These are phyloP conservation scores for Bufotes viridis DNA, from an alignment of 2,797 vertebrate genomes.

Conservation along the genomic window DNA sequence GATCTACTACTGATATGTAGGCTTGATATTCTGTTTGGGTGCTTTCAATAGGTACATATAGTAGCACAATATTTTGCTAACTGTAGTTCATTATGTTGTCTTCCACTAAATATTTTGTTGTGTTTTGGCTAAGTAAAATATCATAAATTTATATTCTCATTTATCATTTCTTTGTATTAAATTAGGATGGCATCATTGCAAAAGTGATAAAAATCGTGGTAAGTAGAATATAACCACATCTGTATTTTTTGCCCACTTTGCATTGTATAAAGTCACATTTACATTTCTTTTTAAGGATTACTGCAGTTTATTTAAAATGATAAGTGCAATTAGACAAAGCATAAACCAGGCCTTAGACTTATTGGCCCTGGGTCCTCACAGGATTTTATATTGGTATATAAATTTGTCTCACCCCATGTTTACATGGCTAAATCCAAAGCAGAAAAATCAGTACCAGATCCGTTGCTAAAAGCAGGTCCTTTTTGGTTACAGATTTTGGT, in stretches of 20 bases:
- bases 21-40: too few relatives aligned
- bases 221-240: constrained; percentile 1
- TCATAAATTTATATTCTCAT: neutral
- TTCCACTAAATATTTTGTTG: neutral
- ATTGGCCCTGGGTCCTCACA: neutral
- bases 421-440: neutral
- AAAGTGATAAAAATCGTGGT: constrained; percentile 55
- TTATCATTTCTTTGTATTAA: neutral
- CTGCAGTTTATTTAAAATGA: too few relatives aligned
- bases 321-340: too few relatives aligned
- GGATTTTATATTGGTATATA: neutral
- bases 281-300: too few relatives aligned
- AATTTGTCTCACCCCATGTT: neutral
- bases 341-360: neutral
- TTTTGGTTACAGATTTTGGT: too few relatives aligned
- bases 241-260: neutral
- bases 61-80: neutral
- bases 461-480: too few relatives aligned
- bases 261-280: too few relatives aligned
- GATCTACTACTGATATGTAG: too few relatives aligned
- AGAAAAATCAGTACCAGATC: too few relatives aligned
- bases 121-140: neutral
- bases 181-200: constrained; percentile 33
- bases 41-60: neutral
- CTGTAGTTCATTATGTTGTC: neutral